Base-by-base conservation (phyloP, 2,797 vertebrate genomes). In the Balearica regulorum region DNA sequence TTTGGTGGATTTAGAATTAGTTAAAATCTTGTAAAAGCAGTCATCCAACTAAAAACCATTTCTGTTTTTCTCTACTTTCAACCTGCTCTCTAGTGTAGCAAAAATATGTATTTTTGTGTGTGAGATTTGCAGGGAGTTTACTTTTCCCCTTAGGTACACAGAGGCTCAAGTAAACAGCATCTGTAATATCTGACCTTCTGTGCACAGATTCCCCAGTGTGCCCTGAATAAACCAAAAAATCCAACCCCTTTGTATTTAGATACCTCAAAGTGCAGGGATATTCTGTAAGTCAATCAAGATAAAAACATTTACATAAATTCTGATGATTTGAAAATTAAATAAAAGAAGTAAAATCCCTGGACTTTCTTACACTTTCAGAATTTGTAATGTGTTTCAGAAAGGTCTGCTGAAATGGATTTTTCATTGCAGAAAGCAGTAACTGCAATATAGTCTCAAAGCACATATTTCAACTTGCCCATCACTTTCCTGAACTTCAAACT, bases 101-200 rank as follows among this genome's bases (percentile, higher is more conserved):
- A 75, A 87, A 73, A 57, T 19, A 65, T 10, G 33, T 84, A 49
- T 69, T 70, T 90, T 14, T 83, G n/a, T 82, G 62, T 70, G 35
- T 5, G 24, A 70, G 77, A 87, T 82, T 90, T 95, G 19, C 70
- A 54, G 78, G 44, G 57, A 89, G n/a, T 93, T 94, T 94, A 46
- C 58, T 92, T 95, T 95, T 93, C n/a, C 46, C 31, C 19, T 82
- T 90, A 64, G 62, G 44, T 93, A 89, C 73, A 73, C 66, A 90
- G 70, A 96, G 41, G 49, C 64, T 89, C 70, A 80, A 55, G 73
- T 89, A 87, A 87, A 66, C 55, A 94, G 44, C 68, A 73, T 83
- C 77, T 94, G 55, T 92, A 91, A 94, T 90, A 90, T 72, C 55
- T 89, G 77, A 94, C 70, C 62, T 93, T 91, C 86, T 53, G 60